These are phyloP conservation scores for Pipra filicauda DNA, from an alignment of 2,113 vertebrate species.

Conservation along the genomic window DNA sequence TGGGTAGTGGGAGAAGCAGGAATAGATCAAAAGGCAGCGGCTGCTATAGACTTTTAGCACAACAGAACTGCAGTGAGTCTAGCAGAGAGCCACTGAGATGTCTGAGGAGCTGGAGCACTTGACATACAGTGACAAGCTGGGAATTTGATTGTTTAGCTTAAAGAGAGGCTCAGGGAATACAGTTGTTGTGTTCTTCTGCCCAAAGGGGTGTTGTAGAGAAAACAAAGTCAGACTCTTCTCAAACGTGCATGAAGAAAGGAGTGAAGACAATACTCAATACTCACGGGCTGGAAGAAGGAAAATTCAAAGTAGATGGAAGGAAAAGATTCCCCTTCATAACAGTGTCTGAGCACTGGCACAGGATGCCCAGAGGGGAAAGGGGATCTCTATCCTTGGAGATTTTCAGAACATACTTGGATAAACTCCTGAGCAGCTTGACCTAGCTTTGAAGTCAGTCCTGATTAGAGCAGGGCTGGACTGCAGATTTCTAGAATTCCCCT, in stretches of 20 bases:
- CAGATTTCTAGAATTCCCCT: not conserved
- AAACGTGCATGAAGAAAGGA: not conserved
- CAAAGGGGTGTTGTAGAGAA: not conserved
- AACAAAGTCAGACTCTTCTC: not conserved
- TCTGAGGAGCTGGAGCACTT: not conserved
- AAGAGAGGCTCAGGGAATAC: not conserved
- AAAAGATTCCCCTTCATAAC: not conserved
- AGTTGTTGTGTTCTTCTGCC: not conserved
- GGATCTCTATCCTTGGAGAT: not conserved
- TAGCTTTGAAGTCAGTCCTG: not conserved
- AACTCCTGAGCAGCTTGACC: not conserved
- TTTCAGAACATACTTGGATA: not conserved
- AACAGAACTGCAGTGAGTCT: not conserved
- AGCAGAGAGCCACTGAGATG: not conserved
- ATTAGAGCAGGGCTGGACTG: not conserved
- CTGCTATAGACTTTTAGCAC: not conserved
- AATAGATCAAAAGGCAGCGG: not conserved
- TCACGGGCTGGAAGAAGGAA: not conserved
- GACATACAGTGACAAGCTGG: not conserved
- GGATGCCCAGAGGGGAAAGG: not conserved
- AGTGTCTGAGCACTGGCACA: not conserved
- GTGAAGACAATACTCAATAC: rapidly evolving
- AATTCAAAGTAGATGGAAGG: not conserved
- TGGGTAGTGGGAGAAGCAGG: not conserved
- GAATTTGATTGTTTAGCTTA: not conserved